Evolutionary conservation across 2,797 vertebrate species (phyloP).

Genomic region (Steatocranus sp.): DNA sequence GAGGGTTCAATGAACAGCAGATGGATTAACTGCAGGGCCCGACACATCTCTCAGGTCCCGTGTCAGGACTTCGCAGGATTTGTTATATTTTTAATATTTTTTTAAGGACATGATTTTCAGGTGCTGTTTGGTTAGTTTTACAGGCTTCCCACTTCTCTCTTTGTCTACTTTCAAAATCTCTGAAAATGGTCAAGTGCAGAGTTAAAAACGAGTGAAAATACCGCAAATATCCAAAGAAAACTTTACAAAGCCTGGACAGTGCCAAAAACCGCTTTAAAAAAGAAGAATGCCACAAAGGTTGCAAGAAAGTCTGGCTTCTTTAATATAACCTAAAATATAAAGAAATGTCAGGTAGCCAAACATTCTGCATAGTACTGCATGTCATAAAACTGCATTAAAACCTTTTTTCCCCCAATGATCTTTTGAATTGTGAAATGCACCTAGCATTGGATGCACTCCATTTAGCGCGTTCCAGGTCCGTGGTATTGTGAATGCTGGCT

Average conservation of each 20-base stretch:
- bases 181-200: neutral
- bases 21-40: neutral
- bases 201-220: neutral
- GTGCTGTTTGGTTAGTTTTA: neutral
- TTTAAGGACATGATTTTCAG: neutral
- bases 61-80: neutral
- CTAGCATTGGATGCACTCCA: neutral
- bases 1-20: neutral
- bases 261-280: neutral
- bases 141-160: neutral
- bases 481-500: neutral
- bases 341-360: neutral
- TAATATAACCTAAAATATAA: neutral
- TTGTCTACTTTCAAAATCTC: neutral
- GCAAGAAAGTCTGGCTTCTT: neutral
- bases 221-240: neutral
- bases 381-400: slow-evolving; percentile 29
- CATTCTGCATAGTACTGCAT: neutral
- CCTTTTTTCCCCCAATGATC: neutral
- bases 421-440: neutral
- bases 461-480: neutral
- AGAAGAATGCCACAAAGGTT: neutral
- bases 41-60: neutral
- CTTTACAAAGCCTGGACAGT: neutral
- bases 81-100: neutral